Conservation (phyloP, 2,797 vertebrate genomes). For the Tinamus major region DNA sequence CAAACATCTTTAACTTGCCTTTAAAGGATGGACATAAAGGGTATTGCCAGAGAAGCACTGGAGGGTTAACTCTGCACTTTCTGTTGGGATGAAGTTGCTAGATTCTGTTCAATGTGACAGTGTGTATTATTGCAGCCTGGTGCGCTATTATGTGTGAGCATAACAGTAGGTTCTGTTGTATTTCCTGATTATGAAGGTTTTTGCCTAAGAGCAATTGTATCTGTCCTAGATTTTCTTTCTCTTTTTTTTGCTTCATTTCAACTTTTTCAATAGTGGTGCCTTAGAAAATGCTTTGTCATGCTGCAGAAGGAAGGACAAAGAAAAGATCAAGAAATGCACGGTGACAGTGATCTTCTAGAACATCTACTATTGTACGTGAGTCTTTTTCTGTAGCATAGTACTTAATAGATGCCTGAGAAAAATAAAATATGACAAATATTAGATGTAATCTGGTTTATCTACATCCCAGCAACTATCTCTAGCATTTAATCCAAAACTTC, state of each 20-base stretch:
- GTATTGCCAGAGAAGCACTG: background rate
- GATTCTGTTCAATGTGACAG: too few species aligned
- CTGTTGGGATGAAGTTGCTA: too few species aligned
- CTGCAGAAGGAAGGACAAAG: background rate
- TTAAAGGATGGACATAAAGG: too few species aligned
- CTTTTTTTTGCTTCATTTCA: too few species aligned
- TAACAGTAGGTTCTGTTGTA: too few species aligned
- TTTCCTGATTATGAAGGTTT: too few species aligned
- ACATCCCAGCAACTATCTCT: rapidly evolving
- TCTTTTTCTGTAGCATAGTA: background rate
- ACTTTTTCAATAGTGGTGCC: too few species aligned
- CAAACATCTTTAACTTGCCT: background rate
- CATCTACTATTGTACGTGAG: background rate
- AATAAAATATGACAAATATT: background rate
- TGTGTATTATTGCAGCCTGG: background rate
- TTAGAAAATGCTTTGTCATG: background rate
- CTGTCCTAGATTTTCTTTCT: too few species aligned
- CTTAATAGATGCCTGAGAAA: background rate
- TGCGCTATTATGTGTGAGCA: background rate
- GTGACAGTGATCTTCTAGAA: background rate
- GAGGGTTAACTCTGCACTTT: background rate
- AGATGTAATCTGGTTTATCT: background rate
- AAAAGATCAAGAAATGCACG: background rate
- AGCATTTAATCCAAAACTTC: background rate
- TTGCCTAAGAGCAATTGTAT: too few species aligned